Conservation (phyloP, 2,797 vertebrate species). For the Dermochelys coriacea region DNA sequence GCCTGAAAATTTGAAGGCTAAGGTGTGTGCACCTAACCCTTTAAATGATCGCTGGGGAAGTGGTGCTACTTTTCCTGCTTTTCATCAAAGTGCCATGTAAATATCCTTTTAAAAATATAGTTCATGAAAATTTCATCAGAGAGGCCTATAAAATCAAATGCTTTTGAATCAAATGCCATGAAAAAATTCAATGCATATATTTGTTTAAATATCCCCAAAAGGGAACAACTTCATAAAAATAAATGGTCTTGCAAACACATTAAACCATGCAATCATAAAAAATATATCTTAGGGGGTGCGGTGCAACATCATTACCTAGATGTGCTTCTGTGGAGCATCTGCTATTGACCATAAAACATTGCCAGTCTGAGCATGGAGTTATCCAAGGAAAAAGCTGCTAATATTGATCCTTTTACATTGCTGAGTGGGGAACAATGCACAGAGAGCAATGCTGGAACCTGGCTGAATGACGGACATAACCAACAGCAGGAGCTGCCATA, state of each 20-base stretch:
- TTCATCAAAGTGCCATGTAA: background rate
- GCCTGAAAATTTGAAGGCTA: background rate
- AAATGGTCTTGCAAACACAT: no score
- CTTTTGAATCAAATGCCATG: background rate
- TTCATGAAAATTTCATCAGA: background rate
- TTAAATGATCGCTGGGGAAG: background rate
- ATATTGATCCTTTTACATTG: background rate
- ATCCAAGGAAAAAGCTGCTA: background rate
- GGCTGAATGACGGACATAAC: no score
- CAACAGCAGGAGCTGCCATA: no score
- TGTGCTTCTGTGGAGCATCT: background rate
- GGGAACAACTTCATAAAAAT: background rate
- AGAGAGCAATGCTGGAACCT: no score
- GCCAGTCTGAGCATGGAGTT: background rate
- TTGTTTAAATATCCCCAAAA: background rate
- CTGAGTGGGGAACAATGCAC: background rate
- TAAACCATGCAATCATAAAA: background rate
- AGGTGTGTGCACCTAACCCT: background rate
- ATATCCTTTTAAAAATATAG: background rate
- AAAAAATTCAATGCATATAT: background rate
- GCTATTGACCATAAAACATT: background rate
- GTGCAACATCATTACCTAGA: background rate
- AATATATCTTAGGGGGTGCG: background rate
- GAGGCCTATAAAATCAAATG: background rate
- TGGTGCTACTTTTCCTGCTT: background rate